Conservation (phyloP, 2,888 invertebrate genomes). For the Drosophila diplacantha region DNA sequence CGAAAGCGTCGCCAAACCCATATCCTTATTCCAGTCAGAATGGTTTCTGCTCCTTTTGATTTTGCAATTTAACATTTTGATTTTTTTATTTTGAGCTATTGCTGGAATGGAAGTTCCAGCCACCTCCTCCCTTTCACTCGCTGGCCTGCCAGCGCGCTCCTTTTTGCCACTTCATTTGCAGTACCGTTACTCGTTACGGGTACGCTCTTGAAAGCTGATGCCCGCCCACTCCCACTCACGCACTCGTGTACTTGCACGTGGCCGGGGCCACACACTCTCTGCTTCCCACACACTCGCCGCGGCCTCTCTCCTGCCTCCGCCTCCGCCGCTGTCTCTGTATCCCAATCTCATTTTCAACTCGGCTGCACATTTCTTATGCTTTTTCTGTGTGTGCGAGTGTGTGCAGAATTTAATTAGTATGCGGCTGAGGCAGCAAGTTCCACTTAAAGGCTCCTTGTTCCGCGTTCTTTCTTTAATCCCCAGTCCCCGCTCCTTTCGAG, state of each 20-base stretch:
- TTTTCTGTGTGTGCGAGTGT: conserved; percentile 7
- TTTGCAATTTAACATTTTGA: conserved; percentile 32
- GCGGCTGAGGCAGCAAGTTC: conserved; percentile 24
- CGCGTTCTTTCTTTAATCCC: conserved; percentile 6
- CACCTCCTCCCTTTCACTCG: background rate
- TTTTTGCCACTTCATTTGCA: conserved; percentile 61
- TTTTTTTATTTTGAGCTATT: conserved; percentile 28
- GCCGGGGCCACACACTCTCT: conserved; percentile 1
- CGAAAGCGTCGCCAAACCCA: background rate
- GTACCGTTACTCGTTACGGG: conserved; percentile 20
- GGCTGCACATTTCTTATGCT: conserved; percentile 42
- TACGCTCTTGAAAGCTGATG: conserved; percentile 18
- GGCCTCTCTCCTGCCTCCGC: conserved; percentile 1
- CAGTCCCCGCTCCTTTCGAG: conserved; percentile 16
- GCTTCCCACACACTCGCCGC: background rate
- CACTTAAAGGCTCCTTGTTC: conserved; percentile 20
- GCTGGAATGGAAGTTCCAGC: conserved; percentile 13
- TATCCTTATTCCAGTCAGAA: background rate
- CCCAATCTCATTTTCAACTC: conserved; percentile 39
- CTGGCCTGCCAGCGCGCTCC: conserved; percentile 2
- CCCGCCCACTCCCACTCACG: conserved; percentile 7
- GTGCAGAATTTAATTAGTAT: conserved; percentile 59
- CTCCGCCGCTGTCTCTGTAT: conserved; percentile 3
- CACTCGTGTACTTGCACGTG: conserved; percentile 16
- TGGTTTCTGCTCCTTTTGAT: conserved; percentile 12